Conservation (phyloP, 2,888 invertebrate species). For the Plebejus melissa region DNA sequence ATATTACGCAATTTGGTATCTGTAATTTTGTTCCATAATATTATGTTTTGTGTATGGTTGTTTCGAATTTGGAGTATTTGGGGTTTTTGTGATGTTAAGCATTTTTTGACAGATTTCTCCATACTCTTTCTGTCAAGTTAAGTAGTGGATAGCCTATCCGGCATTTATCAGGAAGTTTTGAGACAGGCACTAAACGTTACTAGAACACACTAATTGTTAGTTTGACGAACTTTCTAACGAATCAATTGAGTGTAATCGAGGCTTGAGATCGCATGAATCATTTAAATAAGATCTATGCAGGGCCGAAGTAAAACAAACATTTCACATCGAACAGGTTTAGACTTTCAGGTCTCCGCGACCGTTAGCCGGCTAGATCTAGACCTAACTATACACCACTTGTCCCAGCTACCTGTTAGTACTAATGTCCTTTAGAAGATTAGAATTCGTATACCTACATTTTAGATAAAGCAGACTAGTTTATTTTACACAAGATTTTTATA, state of each 20-base stretch:
- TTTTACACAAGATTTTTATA: neutral
- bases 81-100: neutral
- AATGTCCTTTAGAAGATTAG: neutral
- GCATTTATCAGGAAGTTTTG: too few relatives aligned
- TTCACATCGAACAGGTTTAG: slow-evolving; percentile 21
- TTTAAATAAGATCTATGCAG: slow-evolving; percentile 8
- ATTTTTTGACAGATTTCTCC: too few relatives aligned
- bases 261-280: neutral
- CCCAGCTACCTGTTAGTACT: slow-evolving; percentile 14
- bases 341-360: slow-evolving; percentile 20
- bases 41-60: neutral
- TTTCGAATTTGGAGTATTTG: neutral
- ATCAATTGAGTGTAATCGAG: neutral
- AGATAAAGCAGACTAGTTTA: neutral
- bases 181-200: neutral
- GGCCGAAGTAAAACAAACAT: slow-evolving; percentile 17
- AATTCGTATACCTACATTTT: neutral
- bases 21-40: slow-evolving; percentile 2
- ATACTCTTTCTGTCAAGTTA: too few relatives aligned
- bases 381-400: slow-evolving; percentile 24
- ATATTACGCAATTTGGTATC: slow-evolving; percentile 33
- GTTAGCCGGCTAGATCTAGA: slow-evolving; percentile 23
- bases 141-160: too few relatives aligned
- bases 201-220: neutral
- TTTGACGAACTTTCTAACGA: neutral